A percentile compares a stretch with the other conserved stretches of the same genome.
phyloP scores from a whole-genome alignment of 2,113 vertebrate genomes.

The Puffinus mauretanicus region DNA sequence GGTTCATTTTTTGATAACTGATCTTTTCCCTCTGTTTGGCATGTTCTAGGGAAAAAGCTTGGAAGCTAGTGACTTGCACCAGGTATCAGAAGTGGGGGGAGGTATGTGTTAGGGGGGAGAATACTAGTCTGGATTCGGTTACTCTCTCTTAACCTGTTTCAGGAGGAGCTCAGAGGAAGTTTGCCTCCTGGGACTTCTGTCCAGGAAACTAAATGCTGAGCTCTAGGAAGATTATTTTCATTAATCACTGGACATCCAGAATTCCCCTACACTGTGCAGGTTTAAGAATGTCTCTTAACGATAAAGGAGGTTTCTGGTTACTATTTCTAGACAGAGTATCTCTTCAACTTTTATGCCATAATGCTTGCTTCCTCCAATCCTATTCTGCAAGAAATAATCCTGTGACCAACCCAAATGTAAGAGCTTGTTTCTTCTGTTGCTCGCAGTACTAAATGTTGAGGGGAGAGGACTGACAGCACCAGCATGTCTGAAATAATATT shows the following conservation, averaged over 20 bases:
- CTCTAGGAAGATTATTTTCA: neutral
- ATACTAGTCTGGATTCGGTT: neutral
- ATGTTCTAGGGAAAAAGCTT: neutral
- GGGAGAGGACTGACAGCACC: neutral
- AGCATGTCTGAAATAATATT: neutral
- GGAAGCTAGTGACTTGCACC: neutral
- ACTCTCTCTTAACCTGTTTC: neutral
- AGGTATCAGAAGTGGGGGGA: neutral
- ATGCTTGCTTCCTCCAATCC: neutral
- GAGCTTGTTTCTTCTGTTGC: neutral
- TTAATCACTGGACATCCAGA: neutral
- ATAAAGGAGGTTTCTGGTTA: neutral
- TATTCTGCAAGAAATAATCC: neutral
- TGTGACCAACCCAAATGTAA: neutral
- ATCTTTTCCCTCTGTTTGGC: neutral
- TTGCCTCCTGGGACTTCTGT: neutral
- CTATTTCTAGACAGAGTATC: neutral
- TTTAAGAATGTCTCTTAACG: neutral
- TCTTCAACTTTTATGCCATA: neutral
- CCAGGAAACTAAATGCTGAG: neutral
- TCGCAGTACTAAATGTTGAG: neutral
- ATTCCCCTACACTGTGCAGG: neutral
- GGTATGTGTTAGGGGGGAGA: fast-evolving
- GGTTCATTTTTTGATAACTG: neutral
- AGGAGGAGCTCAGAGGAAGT: neutral